These are phyloP conservation scores for Sphaeramia orbicularis DNA, from an alignment of 2,797 vertebrate species.

Conservation along the genomic window DNA sequence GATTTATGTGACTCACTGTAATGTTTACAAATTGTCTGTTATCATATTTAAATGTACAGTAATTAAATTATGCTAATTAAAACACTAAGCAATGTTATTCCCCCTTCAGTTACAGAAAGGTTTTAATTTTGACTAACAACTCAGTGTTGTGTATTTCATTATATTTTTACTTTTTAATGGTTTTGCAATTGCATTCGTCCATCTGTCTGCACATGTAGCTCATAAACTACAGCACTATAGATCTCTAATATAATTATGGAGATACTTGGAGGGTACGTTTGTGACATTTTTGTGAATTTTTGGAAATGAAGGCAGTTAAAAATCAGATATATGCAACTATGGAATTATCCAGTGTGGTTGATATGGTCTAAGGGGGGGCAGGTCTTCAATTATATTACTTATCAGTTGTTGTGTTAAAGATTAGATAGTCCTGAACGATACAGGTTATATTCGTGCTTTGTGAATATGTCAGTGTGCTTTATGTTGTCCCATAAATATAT, in stretches of 20 bases:
- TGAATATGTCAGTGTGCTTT: slow-evolving; percentile 10
- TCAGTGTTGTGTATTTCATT: slow-evolving; percentile 23
- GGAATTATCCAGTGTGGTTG: neutral
- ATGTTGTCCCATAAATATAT: neutral
- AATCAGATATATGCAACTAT: too few relatives aligned
- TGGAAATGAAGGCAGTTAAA: too few relatives aligned
- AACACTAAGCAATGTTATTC: neutral
- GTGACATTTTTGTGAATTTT: too few relatives aligned
- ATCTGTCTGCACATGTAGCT: neutral
- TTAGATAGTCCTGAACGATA: neutral
- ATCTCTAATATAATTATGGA: too few relatives aligned
- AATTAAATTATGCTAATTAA: neutral
- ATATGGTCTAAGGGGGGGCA: too few relatives aligned
- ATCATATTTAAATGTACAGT: neutral
- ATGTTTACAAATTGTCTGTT: neutral
- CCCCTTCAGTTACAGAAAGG: neutral
- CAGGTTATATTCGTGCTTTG: neutral
- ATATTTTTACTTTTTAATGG: slow-evolving; percentile 7
- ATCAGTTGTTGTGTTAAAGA: neutral
- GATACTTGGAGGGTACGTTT: too few relatives aligned
- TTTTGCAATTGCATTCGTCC: neutral
- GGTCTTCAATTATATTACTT: neutral
- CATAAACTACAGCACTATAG: too few relatives aligned
- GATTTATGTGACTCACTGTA: neutral
- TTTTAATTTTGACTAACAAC: slow-evolving; percentile 4